Conservation (phyloP, 2,797 vertebrate genomes). For the Neomorphus geoffroyi region DNA sequence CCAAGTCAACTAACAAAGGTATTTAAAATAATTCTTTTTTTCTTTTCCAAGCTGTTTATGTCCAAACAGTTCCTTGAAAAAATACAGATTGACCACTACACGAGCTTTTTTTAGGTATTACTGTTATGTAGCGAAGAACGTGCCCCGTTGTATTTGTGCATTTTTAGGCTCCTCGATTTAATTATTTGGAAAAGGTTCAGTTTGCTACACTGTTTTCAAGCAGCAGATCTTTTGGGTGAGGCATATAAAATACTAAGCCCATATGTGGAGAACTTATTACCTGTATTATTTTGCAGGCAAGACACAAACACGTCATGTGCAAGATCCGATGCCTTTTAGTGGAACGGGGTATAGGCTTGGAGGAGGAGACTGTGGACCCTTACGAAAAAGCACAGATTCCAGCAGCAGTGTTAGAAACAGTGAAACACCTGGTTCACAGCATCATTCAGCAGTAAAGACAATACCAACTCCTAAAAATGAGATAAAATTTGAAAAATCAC, state of each 20-base stretch:
- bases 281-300: slow-evolving; percentile 74
- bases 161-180: background rate
- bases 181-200: background rate
- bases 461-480: slow-evolving; percentile 30
- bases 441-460: background rate
- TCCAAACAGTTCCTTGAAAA: background rate
- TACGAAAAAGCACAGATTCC: slow-evolving; percentile 17
- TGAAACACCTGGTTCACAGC: background rate
- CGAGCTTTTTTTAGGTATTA: background rate
- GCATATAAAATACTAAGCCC: background rate
- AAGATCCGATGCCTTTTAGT: slow-evolving; percentile 84
- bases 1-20: slow-evolving; percentile 37
- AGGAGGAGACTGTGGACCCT: slow-evolving; percentile 43
- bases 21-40: background rate
- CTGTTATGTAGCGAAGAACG: background rate
- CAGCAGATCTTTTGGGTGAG: background rate
- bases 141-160: background rate
- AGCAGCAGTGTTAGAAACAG: background rate
- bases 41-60: background rate
- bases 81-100: background rate
- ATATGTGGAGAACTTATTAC: background rate
- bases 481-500: slow-evolving; percentile 15
- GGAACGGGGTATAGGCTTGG: slow-evolving; percentile 88
- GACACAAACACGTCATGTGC: slow-evolving; percentile 65
- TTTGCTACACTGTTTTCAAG: background rate